Base-by-base conservation (phyloP, 2,113 vertebrate genomes). In the Heterotilapia buettikoferi region DNA sequence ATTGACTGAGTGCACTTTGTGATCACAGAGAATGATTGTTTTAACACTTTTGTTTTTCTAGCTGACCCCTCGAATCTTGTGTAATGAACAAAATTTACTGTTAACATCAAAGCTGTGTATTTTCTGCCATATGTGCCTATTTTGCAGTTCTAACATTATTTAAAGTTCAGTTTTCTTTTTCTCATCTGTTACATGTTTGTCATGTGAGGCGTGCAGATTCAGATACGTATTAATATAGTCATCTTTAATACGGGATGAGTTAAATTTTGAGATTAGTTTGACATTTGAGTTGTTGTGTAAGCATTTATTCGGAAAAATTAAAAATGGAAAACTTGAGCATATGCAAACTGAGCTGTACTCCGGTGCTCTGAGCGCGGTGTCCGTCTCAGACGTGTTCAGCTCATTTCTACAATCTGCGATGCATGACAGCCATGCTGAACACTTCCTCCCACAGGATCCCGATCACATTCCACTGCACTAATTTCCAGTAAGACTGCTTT, bases 81-180 rank as follows among this genome's bases (percentile, higher is more conserved):
- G 36, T 73, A 76, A 63, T 76, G 78, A 90, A 78, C 59, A 90
- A 68, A 80, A 59, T 81, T 52, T 87, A 84, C 90, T 90, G 53
- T 94, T 93, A 85, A 90, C 59, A 79, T 90, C 85, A 89, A 83
- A 90, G 81, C 89, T 91, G 87, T 92, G 90, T 94, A 94, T 90
- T 91, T 89, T 94, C 92, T 94, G 93, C 97, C 97, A 92, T 93
- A 94, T 89, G 96, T 97, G 97, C 97, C 97, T 97, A 82, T 94
- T 95, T 96, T 93, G 84, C 90, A 84, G 86, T 90, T 91, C 36
- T 80, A 83, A 85, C 53, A 66, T 86, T 88, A 84, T 83, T 86
- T 90, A 78, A 85, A 56, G 53, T 85, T 71, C 52, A 24, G 52
- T 59, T 89, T 90, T 83, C 5, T 81, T 81, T 57, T 40, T 56